Evolutionary conservation across 1,140 invertebrate species (phyloP).

Genomic region (Procambarus virginalis): DNA sequence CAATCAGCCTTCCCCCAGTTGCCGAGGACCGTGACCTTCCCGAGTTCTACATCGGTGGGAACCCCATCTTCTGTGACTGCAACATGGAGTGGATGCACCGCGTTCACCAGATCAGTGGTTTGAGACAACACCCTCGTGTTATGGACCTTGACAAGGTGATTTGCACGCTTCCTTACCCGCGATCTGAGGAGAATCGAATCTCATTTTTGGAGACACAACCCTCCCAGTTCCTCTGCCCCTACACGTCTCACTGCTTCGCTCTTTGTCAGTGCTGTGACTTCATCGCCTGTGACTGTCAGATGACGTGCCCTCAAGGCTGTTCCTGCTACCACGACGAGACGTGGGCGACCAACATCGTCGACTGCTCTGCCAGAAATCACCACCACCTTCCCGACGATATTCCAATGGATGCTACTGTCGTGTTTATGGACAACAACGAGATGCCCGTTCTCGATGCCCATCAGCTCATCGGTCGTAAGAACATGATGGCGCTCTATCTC

Average conservation of each 20-base stretch:
- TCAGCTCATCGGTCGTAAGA: conserved; percentile 92
- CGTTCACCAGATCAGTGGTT: conserved; percentile 85
- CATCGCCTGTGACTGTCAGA: conserved; percentile 90
- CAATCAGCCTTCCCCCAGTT: conserved; percentile 77
- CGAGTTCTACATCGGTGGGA: conserved; percentile 91
- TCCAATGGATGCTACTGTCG: conserved; percentile 94
- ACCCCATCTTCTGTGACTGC: conserved; percentile 93
- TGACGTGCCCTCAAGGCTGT: conserved; percentile 74
- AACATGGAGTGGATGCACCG: conserved; percentile 93
- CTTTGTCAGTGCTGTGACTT: conserved; percentile 96
- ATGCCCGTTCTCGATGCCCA: conserved; percentile 89
- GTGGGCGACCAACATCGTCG: conserved; percentile 93
- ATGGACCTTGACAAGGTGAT: conserved; percentile 94
- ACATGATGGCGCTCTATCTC: conserved; percentile 88
- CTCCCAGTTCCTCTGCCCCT: conserved; percentile 92
- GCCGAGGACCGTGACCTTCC: conserved; percentile 79
- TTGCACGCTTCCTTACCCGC: conserved; percentile 90
- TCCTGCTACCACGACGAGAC: conserved; percentile 83
- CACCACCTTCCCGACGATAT: conserved; percentile 87
- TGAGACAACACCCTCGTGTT: conserved; percentile 88
- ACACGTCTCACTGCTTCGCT: conserved; percentile 93
- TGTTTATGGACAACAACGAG: conserved; percentile 92
- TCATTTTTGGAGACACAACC: conserved; percentile 88
- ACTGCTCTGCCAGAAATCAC: conserved; percentile 86
- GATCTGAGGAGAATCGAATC: conserved; percentile 83